A percentile compares a stretch with the other conserved stretches of the same genome.
Conservation (phyloP, 1,140 invertebrate species). For the Leguminivora glycinivorella region DNA sequence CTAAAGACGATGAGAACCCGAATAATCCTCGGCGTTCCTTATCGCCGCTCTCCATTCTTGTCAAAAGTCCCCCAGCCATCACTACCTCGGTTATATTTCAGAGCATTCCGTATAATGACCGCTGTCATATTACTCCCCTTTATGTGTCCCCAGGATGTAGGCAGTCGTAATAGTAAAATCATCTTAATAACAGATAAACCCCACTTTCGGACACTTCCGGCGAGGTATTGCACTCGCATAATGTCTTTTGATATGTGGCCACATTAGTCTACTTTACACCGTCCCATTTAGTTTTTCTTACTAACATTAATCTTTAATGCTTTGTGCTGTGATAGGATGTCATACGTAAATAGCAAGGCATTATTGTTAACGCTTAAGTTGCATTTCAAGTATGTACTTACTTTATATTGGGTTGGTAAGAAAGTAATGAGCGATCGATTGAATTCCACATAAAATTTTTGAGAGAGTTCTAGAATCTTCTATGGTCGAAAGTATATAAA, state of each 20-base stretch:
- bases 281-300: conserved; percentile 4
- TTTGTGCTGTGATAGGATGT: background rate
- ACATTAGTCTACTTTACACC: conserved; percentile 25
- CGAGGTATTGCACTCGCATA: conserved; percentile 40
- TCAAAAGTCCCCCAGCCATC: conserved; percentile 24
- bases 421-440: no score
- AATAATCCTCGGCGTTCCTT: conserved; percentile 25
- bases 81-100: conserved; percentile 23
- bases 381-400: background rate
- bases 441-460: no score
- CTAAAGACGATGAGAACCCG: background rate
- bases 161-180: conserved; percentile 62
- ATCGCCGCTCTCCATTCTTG: conserved; percentile 15
- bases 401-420: no score
- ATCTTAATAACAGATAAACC: conserved; percentile 67
- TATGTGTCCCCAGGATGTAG: conserved; percentile 57
- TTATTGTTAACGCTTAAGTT: background rate
- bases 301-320: background rate
- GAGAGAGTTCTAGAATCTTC: no score
- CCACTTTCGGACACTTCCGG: conserved; percentile 43
- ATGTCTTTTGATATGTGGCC: conserved; percentile 28
- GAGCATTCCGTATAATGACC: conserved; percentile 36
- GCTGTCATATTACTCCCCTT: conserved; percentile 38
- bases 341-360: background rate
- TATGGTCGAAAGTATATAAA: no score